phyloP scores from a whole-genome alignment of 2,888 invertebrate species.

The Polydrusus pterygomalis region DNA sequence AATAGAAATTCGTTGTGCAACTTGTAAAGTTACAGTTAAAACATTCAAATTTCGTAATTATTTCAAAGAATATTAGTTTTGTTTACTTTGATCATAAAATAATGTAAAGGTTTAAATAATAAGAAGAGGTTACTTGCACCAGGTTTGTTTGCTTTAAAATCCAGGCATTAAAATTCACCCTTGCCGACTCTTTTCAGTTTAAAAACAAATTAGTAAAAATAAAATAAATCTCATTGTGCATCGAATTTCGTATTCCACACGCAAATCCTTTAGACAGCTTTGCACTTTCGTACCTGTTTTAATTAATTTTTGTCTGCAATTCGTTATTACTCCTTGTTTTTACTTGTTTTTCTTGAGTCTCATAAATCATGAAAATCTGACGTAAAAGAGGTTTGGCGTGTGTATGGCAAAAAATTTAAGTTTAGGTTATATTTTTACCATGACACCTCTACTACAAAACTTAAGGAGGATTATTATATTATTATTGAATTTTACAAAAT shows the following conservation, averaged over 20 bases:
- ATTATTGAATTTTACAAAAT: too few relatives aligned
- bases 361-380: constrained; percentile 8
- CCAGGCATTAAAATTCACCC: not conserved
- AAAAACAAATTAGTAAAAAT: constrained; percentile 31
- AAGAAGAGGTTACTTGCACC: too few relatives aligned
- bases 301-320: constrained; percentile 44
- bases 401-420: not conserved
- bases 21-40: too few relatives aligned
- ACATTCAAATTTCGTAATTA: too few relatives aligned
- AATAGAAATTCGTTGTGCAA: too few relatives aligned
- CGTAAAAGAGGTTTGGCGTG: not conserved
- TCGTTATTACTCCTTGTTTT: constrained; percentile 1
- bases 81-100: too few relatives aligned
- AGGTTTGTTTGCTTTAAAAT: too few relatives aligned
- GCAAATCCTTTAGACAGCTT: constrained; percentile 31
- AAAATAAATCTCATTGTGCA: constrained; percentile 25
- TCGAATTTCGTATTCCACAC: constrained; percentile 36
- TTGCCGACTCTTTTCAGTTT: not conserved
- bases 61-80: too few relatives aligned
- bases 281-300: constrained; percentile 41
- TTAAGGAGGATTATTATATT: not conserved
- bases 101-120: too few relatives aligned
- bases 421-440: not conserved
- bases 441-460: not conserved
- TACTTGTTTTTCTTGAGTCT: constrained; percentile 14